phyloP scores from a whole-genome alignment of 2,888 invertebrate genomes.

The Ormia ochracea region DNA sequence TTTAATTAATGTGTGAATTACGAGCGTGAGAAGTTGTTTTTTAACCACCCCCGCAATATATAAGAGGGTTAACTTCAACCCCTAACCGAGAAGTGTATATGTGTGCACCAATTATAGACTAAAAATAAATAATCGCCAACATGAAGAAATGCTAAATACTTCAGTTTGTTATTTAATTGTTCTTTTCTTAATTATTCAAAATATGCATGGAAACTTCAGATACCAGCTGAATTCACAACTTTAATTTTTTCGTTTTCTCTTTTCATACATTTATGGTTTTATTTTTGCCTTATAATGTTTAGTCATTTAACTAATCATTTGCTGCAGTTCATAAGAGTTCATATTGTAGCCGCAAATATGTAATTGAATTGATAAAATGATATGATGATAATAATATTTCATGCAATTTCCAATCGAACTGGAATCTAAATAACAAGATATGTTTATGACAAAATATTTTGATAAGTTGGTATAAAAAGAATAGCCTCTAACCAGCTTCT shows the following conservation, averaged over 20 bases:
- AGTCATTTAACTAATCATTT: no score
- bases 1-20: slow-evolving; percentile 49
- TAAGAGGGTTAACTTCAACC: neutral
- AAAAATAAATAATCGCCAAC: neutral
- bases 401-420: no score
- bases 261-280: slow-evolving; percentile 2
- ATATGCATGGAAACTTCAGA: slow-evolving; percentile 3
- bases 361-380: no score
- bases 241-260: slow-evolving; percentile 11
- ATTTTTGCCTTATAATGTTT: no score
- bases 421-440: no score
- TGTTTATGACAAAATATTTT: no score
- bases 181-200: neutral
- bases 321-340: no score
- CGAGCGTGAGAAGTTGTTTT: slow-evolving; percentile 44
- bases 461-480: no score
- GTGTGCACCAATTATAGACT: neutral
- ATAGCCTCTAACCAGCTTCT: no score
- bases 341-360: no score
- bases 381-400: no score
- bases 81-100: neutral
- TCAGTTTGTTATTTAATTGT: neutral
- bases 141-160: neutral
- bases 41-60: neutral
- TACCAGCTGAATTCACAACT: slow-evolving; percentile 38